phyloP scores from a whole-genome alignment of 2,888 invertebrate species.

The Drosophila greeni region DNA sequence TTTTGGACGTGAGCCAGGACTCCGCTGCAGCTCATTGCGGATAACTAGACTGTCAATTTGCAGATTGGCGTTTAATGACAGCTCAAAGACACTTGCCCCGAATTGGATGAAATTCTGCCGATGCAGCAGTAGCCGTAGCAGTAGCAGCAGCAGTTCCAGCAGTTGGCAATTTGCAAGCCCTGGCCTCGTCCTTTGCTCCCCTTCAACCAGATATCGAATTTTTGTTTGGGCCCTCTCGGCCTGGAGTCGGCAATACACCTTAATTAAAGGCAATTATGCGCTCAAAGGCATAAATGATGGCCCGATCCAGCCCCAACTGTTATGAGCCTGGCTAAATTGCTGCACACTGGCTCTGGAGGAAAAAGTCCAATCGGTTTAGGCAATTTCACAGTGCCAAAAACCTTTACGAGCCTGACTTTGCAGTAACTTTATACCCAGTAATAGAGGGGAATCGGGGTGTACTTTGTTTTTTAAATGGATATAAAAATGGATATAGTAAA shows the following conservation, averaged over 20 bases:
- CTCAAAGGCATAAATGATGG: conserved; percentile 72
- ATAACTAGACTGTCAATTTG: conserved; percentile 56
- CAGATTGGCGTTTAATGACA: conserved; percentile 55
- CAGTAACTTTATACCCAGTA: conserved; percentile 34
- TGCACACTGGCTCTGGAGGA: conserved; percentile 39
- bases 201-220: conserved; percentile 56
- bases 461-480: neutral
- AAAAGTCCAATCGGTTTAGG: conserved; percentile 49
- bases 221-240: conserved; percentile 53
- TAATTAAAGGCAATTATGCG: conserved; percentile 73
- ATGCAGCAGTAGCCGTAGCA: conserved; percentile 36
- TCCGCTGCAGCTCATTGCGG: conserved; percentile 33
- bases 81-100: conserved; percentile 62
- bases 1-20: conserved; percentile 19
- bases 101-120: conserved; percentile 37
- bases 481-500: neutral
- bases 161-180: conserved; percentile 50
- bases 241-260: conserved; percentile 59
- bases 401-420: conserved; percentile 52
- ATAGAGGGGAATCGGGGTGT: no score
- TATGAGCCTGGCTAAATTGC: conserved; percentile 70
- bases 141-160: conserved; percentile 16
- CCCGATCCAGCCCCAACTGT: conserved; percentile 50
- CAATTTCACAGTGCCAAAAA: conserved; percentile 45
- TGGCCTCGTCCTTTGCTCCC: neutral